Percentiles rank a stretch among this genome's conserved stretches.
Conservation (phyloP, 2,888 invertebrate species). For the Cynaeus angustus region DNA sequence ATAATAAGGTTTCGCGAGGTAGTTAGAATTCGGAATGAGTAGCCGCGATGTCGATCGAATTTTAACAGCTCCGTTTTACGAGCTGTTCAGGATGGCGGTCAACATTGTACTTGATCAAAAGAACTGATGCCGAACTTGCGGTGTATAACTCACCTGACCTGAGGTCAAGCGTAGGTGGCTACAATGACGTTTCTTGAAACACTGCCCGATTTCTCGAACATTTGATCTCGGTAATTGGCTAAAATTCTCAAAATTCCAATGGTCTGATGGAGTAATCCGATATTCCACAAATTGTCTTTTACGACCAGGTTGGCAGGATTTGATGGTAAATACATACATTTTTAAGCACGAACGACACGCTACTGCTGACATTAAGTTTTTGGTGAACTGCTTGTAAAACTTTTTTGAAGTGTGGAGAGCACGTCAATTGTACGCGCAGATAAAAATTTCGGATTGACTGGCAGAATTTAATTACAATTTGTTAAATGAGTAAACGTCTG, state of each 20-base stretch:
- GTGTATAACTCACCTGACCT: slow-evolving; percentile 46
- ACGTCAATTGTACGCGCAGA: slow-evolving; percentile 1
- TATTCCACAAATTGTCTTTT: slow-evolving; percentile 8
- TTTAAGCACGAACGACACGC: too few species aligned
- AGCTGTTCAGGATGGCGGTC: slow-evolving; percentile 47
- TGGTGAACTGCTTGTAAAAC: too few species aligned
- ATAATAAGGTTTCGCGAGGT: slow-evolving; percentile 35
- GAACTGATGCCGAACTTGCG: slow-evolving; percentile 42
- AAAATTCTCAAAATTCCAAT: slow-evolving; percentile 20
- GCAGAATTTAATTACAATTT: slow-evolving; percentile 67
- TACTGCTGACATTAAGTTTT: too few species aligned
- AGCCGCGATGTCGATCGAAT: slow-evolving; percentile 49
- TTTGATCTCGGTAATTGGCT: slow-evolving; percentile 29
- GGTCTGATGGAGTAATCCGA: slow-evolving; percentile 15
- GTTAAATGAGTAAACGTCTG: slow-evolving; percentile 57
- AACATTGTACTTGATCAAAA: slow-evolving; percentile 50
- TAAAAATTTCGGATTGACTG: slow-evolving; percentile 57
- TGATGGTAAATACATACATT: too few species aligned
- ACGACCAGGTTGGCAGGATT: neutral
- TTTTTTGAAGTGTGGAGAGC: neutral
- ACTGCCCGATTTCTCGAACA: slow-evolving; percentile 43
- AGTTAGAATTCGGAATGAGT: slow-evolving; percentile 48
- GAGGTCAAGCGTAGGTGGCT: slow-evolving; percentile 48
- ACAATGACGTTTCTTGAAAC: slow-evolving; percentile 36
- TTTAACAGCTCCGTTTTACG: slow-evolving; percentile 51